Percentiles rank a stretch among this genome's conserved stretches.
phyloP scores from a whole-genome alignment of 2,888 invertebrate species.

The Scaptomyza parva region DNA sequence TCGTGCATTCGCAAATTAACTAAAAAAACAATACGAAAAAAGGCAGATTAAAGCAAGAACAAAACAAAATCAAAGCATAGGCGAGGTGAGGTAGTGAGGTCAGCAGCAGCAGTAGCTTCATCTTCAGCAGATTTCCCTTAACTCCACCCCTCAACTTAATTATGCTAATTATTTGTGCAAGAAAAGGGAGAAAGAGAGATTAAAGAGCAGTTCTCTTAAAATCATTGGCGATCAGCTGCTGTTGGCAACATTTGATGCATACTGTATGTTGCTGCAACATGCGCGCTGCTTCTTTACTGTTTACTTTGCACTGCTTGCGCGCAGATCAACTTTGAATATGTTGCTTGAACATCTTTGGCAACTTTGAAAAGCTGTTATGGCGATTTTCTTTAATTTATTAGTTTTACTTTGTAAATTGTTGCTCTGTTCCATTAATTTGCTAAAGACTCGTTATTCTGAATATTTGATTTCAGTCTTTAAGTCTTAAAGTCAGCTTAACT shows the following conservation, averaged over 20 bases:
- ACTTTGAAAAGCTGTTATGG: not conserved
- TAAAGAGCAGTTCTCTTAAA: not conserved
- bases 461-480: too few relatives aligned
- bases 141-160: too few relatives aligned
- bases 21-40: constrained; percentile 58
- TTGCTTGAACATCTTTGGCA: not conserved
- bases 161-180: constrained; percentile 68
- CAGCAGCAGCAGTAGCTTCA: constrained; percentile 44
- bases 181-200: constrained; percentile 32
- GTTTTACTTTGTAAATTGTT: too few relatives aligned
- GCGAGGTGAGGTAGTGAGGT: constrained; percentile 58
- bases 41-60: constrained; percentile 6
- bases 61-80: constrained; percentile 19
- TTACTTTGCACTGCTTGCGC: not conserved
- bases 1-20: constrained; percentile 67
- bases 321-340: not conserved
- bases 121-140: too few relatives aligned
- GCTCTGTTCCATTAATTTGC: too few relatives aligned
- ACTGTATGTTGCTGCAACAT: not conserved
- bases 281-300: not conserved
- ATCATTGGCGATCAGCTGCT: constrained; percentile 7
- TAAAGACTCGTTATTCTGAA: too few relatives aligned
- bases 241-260: not conserved
- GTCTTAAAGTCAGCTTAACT: too few relatives aligned
- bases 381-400: too few relatives aligned